Evolutionary conservation across 1,140 invertebrate genomes (phyloP).

Genomic region (Leptonema lineaticorne): DNA sequence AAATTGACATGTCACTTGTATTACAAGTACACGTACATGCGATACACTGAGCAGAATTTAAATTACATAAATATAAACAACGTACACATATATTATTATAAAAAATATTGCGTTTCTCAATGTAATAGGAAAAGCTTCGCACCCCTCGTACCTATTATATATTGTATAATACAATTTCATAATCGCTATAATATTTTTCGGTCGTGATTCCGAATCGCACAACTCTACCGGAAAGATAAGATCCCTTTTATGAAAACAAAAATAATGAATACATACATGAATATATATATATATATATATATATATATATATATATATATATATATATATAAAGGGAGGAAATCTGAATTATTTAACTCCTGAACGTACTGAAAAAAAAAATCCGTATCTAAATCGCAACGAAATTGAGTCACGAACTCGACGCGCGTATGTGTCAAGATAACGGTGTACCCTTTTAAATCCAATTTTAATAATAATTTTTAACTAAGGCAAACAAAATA

Average conservation of each 20-base stretch:
- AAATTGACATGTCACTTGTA: no score
- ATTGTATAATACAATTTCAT: neutral
- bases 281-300: no score
- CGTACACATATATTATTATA: no score
- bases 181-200: constrained; percentile 9
- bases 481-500: neutral
- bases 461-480: constrained; percentile 8
- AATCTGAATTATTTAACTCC: neutral
- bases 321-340: neutral
- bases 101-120: no score
- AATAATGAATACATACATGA: neutral
- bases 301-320: no score
- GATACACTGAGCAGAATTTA: no score
- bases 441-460: constrained; percentile 18
- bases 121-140: no score
- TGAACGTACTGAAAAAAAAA: neutral
- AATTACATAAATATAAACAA: no score
- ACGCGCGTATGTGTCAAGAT: constrained; percentile 23
- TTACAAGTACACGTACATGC: no score
- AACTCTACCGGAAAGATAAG: neutral
- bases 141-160: neutral
- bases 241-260: constrained; percentile 1
- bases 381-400: neutral
- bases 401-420: constrained; percentile 28
- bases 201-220: neutral